Base-by-base conservation (phyloP, 2,888 invertebrate genomes). In the Drosophila subquinaria region DNA sequence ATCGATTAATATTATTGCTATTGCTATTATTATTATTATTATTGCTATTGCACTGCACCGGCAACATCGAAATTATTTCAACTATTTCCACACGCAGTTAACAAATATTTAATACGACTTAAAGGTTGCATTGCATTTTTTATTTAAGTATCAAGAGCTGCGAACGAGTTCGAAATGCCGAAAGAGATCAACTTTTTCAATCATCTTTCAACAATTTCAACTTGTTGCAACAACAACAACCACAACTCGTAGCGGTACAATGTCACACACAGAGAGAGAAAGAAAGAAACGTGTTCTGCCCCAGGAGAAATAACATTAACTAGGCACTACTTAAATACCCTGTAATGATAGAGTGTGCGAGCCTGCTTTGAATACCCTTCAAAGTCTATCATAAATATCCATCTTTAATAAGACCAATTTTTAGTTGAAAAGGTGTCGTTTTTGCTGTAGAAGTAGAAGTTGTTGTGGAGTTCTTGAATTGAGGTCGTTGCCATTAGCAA, bases 51-150 rank as follows among this genome's bases (percentile, higher is more conserved):
- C 50, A 51, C 11, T 78, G 82, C 82, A 78, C 74, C 71, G 65
- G 63, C 56, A 47, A 43, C 38, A 55, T n/a, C 52, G 66, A 73
- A 77, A 87, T 87, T 61, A 86, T 77, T 84, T 82, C 64, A 79
- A 77, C 72, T 72, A 88, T 85, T 89, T 85, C 83, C 86, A 63
- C 82, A 84, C 67, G 61, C 69, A 70, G 62, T 88, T 86, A 77
- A 78, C 89, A 87, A 89, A 84, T 76, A 82, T 73, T 78, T 79
- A 87, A 83, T 83, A 79, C 72, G 73, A 69, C 80, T 82, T 76
- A 67, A 74, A 86, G 51, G 71, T 67, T 86, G 73, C 62, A 48
- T 51, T 76, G 63, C 74, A 50, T 66, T 69, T 74, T 23, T 1
- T 8, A 50, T 40, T 20, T 60, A 17, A 17, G 17, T 17, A 30